Evolutionary conservation across 2,797 vertebrate genomes (phyloP).

Genomic region (Okamejei kenojei): DNA sequence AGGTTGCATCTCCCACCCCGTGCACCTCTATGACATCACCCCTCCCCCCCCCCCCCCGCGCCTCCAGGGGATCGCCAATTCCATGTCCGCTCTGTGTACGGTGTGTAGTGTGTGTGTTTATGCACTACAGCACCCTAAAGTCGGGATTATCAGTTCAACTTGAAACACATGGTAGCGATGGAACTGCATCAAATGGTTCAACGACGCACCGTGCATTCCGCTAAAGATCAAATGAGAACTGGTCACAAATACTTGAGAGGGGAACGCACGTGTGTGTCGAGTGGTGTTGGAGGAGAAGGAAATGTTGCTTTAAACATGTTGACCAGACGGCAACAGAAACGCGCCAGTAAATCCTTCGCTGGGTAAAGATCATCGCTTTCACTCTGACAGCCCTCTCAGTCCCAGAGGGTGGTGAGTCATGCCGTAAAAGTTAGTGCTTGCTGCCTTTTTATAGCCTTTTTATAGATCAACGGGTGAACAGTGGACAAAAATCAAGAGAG

Average conservation of each 20-base stretch:
- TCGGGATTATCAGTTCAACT: neutral
- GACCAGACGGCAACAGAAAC: neutral
- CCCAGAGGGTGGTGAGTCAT: neutral
- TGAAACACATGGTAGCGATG: neutral
- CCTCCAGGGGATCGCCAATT: too few relatives aligned
- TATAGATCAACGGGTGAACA: too few relatives aligned
- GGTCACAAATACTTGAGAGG: neutral
- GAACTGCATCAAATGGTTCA: neutral
- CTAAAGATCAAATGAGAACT: neutral
- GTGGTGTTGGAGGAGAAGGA: neutral
- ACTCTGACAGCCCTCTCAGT: neutral
- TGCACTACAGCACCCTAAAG: neutral
- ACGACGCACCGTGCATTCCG: too few relatives aligned
- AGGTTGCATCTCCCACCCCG: too few relatives aligned
- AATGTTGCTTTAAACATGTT: neutral
- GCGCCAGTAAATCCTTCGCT: neutral
- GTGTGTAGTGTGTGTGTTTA: neutral
- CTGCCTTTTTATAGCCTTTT: neutral
- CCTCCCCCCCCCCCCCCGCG: too few relatives aligned
- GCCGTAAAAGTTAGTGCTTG: neutral
- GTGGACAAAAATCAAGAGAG: too few relatives aligned
- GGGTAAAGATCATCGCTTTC: too few relatives aligned
- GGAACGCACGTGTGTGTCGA: neutral
- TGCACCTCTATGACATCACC: too few relatives aligned
- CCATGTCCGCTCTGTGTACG: too few relatives aligned